Evolutionary conservation across 1,140 invertebrate genomes (phyloP), one percentile per base, ranked within the genome.

Genomic region (Tetramorium simillimum): DNA sequence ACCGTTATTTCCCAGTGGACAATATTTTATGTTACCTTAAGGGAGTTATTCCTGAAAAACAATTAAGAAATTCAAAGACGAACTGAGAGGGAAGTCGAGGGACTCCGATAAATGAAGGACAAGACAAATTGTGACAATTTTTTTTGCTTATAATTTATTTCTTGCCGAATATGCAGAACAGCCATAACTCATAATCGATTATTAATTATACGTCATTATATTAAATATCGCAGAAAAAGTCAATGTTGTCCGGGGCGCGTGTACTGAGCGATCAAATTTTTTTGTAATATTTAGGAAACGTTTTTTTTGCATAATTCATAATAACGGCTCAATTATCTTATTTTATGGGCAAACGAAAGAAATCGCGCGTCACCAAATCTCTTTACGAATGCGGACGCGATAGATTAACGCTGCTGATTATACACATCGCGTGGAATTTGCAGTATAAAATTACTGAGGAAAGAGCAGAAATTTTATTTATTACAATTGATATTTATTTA

Each of bases 91-190:
- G 14, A 63, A 49, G 10, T 60, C 4, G 16, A 10, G 1, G 9
- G n/a, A 14, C n/a, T 60, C 14, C 33, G 33, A 76, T 76, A 24
- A 37, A 56, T 75, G 37, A 75, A 40, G 24, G 21, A 76, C 0
- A 75, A 9, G 6, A 46, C 12, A 46, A 46, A 46, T 9, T 6
- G 14, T 21, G 37, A n/a, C 4, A 76, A 18, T 24, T 58, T 9
- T 58, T 1, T 40, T 75, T 0, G 3, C 21, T 76, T 21, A 21
- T 76, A 76, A 76, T 43, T 40, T 76, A 76, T 60, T 76, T 76
- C 5, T 24, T 24, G 28, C 1, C 14, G 16, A 76, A 76, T 60
- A 43, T 60, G 16, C 3, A 5, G 43, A 60, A 58, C n/a, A 43
- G 18, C n/a, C 49, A 33, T 12, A 12, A 58, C 18, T 75, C 7